Base-by-base conservation (phyloP, 2,888 invertebrate genomes). In the Heliothis peltigera region DNA sequence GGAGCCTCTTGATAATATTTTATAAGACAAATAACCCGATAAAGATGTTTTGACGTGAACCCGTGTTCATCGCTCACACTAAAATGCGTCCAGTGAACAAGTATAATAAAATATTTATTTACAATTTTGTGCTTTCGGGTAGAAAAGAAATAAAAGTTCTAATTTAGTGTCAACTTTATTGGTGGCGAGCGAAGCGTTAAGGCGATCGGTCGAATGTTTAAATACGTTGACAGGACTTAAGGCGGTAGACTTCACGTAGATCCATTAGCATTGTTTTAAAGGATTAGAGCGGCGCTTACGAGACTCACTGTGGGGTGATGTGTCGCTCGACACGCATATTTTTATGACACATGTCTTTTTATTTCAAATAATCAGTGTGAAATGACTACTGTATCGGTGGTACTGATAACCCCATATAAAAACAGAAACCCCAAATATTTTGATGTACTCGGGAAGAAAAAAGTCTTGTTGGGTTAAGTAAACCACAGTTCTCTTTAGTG, bases 21-120 rank as follows among this genome's bases (percentile, higher is more conserved):
- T 94, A 94, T 94, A 95, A 95, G 94, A 95, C 95, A 95, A 95
- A 94, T 94, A 95, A 94, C 94, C 92, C 91, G 94, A 95, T 95
- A 94, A 94, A 95, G 94, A 95, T 94, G 94, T 95, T 95, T 93
- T 95, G 95, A 95, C 95, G 92, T 93, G 94, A 91, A 95, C 92
- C 94, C 91, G 91, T 94, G 94, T 95, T 93, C 94, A 93, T 93
- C 93, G 94, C 93, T 94, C 93, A 94, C 92, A 94, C 94, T 91
- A 92, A 94, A 94, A 94, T 94, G 94, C 92, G 91, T 91, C 89
- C 93, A 93, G 82, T 93, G 94, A 91, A 92, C 92, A 90, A 88
- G 91, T 92, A 92, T 92, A 90, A 93, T 94, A 93, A 92, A 93
- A 94, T 92, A 93, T 93, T 92, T 92, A 92, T 92, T 92, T 90